Evolutionary conservation across 2,888 invertebrate genomes (phyloP), one percentile per base, ranked within the genome.

Genomic region (Limnephilus rhombicus): DNA sequence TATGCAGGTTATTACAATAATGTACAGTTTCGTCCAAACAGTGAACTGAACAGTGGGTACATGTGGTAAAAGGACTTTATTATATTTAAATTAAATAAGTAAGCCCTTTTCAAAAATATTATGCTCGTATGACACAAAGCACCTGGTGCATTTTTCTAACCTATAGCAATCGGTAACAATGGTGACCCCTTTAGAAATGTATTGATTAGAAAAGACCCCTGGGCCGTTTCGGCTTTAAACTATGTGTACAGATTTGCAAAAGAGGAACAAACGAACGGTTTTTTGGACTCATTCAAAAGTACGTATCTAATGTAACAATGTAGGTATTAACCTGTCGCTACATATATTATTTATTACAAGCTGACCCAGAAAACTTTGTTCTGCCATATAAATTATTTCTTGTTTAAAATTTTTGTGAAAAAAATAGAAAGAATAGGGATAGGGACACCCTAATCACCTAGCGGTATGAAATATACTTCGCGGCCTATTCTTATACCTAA

Each of bases 1-100:
- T 92, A 93, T 93, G 93, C 93, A 85, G 93, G 93, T 93, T 92
- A 92, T 93, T 93, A 92, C 80, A 93, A 93, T 93, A 93, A 90
- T 93, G 92, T 92, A 93, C 93, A 92, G 93, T 93, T 93, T 29
- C 80, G 29, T 29, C 45, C 15, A 11, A 83, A 37, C 37, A 37
- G 83, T 83, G 37, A 83, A 41, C 37, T n/a, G 12, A 86, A 45
- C n/a, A 7, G 12, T 12, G 11, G 45, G 88, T 24, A 7, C 34
- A 29, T 81, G 31, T 49, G 86, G 86, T 68, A 86, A 81, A 34
- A 82, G 29, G 31, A 3, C 15, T 31, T 82, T 13, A 31, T 31
- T 68, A 7, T 2, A 68, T n/a, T 68, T 24, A 9, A 68, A 24
- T 7, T 68, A 68, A 68, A 24, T 68, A 2, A 9, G 5, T 2